A percentile compares a stretch with the other conserved stretches of the same genome.
These are phyloP conservation scores for Melanotaenia duboulayi DNA, from an alignment of 2,113 vertebrate species.

Conservation along the genomic window DNA sequence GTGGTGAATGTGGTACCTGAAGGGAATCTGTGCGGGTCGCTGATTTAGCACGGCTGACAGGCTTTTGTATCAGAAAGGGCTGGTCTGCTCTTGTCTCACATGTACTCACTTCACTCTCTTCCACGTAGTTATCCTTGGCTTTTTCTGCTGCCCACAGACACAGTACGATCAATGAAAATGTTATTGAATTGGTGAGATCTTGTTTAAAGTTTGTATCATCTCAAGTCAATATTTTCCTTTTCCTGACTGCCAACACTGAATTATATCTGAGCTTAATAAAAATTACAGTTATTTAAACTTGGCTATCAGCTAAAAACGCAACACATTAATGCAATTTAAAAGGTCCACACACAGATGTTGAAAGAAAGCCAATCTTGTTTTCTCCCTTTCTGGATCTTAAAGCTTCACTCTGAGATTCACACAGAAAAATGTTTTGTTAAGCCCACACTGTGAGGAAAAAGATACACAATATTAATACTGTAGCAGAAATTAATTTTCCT, in stretches of 20 bases:
- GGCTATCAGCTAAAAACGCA: slow-evolving; percentile 19
- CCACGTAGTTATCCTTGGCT: slow-evolving; percentile 86
- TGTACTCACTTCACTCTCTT: slow-evolving; percentile 89
- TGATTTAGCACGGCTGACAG: slow-evolving; percentile 83
- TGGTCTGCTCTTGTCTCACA: slow-evolving; percentile 88
- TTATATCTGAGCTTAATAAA: slow-evolving; percentile 23
- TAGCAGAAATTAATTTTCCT: background rate
- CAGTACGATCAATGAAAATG: slow-evolving; percentile 7
- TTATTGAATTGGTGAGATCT: background rate
- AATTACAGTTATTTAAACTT: slow-evolving; percentile 23
- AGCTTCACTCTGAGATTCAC: background rate
- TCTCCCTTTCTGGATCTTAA: slow-evolving; percentile 16
- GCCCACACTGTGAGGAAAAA: slow-evolving; percentile 4
- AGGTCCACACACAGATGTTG: slow-evolving; percentile 2
- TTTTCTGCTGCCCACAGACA: slow-evolving; percentile 77
- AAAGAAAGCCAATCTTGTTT: slow-evolving; percentile 17
- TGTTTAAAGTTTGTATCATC: slow-evolving; percentile 10
- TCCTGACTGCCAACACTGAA: slow-evolving; percentile 35
- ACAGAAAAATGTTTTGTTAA: slow-evolving; percentile 22
- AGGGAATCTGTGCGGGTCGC: slow-evolving; percentile 85
- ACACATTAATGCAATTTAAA: slow-evolving; percentile 46
- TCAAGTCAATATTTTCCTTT: slow-evolving; percentile 48
- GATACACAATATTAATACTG: slow-evolving; percentile 1
- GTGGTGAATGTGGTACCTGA: slow-evolving; percentile 79
- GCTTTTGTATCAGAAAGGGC: slow-evolving; percentile 88